Evolutionary conservation across 2,113 vertebrate species (phyloP), one percentile per base, ranked within the genome.

Genomic region (Genyomyrus donnyi): DNA sequence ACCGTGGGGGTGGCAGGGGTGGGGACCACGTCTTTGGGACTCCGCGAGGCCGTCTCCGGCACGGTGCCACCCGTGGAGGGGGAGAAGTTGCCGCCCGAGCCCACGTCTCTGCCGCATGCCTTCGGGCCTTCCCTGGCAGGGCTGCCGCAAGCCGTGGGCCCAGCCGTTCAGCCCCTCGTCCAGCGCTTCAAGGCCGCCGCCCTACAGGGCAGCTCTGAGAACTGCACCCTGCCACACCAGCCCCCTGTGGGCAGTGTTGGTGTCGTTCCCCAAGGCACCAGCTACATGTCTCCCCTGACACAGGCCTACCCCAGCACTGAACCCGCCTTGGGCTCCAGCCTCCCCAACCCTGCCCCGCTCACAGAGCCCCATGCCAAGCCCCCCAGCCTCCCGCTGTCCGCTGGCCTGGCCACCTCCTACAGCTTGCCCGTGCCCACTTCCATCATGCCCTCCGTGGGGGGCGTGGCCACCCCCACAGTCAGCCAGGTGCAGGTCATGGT

Each of bases 141-240:
- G 0, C 95, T 96, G 10, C 93, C 95, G 53, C 94, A 95, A 88
- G 91, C 95, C 89, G 93, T 94, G 49, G 93, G 93, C 89, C 95
- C 96, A 2, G 95, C 95, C 87, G 91, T 97, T 92, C 97, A 97
- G 91, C 95, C 97, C 2, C 93, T 96, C 83, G 93, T 97, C 86
- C 97, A 97, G 24, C 96, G 97, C 89, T 96, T 98, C 88, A 98
- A 98, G 93, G 94, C 96, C 21, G 91, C 94, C 0, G 91, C 95
- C 45, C 88, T 94, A 0, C 97, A 91, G n/a, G 10, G 77, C 31
- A 48, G 95, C 11, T 92, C 96, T 0, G 97, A 97, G 93, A 93
- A 93, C 89, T 95, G 95, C 48, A 92, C 93, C 89, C 92, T 92
- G 1, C 90, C 95, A 90, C 95, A 96, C 3, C 96, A 95, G 91